Conservation (phyloP, 2,113 vertebrate species). For the Alouatta palliata region DNA sequence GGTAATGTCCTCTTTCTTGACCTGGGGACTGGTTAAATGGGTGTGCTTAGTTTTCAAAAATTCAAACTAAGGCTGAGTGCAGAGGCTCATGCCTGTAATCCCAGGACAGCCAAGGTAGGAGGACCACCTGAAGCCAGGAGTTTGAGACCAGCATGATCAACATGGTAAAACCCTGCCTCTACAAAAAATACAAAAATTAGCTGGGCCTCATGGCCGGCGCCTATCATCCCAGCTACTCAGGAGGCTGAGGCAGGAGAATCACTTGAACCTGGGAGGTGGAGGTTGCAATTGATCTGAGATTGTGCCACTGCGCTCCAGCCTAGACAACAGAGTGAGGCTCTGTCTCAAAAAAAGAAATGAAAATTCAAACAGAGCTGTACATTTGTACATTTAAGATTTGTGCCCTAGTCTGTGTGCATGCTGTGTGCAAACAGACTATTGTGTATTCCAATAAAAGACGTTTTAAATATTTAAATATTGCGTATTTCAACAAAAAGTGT, state of each 20-base stretch:
- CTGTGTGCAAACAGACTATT: no score
- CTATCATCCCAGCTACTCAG: neutral
- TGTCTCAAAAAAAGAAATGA: neutral
- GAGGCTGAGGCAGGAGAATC: neutral
- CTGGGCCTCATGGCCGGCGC: accelerated
- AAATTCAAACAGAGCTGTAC: neutral
- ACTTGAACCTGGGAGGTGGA: neutral
- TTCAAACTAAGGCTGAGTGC: neutral
- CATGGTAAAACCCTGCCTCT: neutral
- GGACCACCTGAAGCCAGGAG: neutral
- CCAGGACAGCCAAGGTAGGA: neutral
- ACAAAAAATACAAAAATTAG: neutral
- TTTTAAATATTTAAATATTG: neutral
- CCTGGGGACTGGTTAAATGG: neutral
- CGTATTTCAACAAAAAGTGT: neutral
- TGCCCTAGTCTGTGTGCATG: neutral
- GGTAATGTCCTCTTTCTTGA: neutral
- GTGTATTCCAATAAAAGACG: neutral
- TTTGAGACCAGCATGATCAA: neutral
- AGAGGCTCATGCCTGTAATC: neutral
- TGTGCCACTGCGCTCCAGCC: neutral
- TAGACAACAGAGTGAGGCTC: neutral
- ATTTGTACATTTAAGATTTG: accelerated
- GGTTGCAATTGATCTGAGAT: neutral
- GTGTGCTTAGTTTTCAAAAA: neutral